Conservation (phyloP, 2,888 invertebrate genomes). For the Spilarctia lutea region DNA sequence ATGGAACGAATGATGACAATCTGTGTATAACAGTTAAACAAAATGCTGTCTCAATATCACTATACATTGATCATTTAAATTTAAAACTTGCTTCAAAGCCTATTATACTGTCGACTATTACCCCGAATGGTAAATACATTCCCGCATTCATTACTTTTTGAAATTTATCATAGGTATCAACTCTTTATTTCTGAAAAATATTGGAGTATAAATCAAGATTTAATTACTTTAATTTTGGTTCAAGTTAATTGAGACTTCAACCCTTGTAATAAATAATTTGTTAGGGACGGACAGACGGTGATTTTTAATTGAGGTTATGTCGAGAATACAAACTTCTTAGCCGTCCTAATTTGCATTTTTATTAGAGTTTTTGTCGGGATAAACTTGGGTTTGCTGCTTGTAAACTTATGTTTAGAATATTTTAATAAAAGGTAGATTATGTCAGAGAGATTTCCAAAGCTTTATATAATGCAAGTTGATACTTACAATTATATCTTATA, state of each 20-base stretch:
- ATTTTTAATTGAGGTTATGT: slow-evolving; percentile 43
- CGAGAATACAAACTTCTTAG: slow-evolving; percentile 24
- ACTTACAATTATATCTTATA: background rate
- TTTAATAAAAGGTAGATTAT: background rate
- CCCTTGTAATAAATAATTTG: slow-evolving; percentile 27
- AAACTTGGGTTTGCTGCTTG: slow-evolving; percentile 1
- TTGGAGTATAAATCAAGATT: background rate
- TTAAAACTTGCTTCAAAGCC: too few relatives aligned
- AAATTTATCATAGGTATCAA: background rate
- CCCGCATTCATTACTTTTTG: background rate
- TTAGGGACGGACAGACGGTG: slow-evolving; percentile 10
- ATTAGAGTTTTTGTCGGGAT: slow-evolving; percentile 20
- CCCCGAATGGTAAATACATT: too few relatives aligned
- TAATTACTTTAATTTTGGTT: slow-evolving; percentile 10
- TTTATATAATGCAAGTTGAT: background rate
- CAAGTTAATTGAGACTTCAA: slow-evolving; percentile 1
- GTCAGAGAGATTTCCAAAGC: background rate
- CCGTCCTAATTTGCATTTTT: slow-evolving; percentile 39
- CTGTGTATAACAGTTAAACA: too few relatives aligned
- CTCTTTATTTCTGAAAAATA: background rate
- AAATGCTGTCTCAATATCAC: too few relatives aligned
- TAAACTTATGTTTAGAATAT: slow-evolving; percentile 1
- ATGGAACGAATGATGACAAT: too few relatives aligned
- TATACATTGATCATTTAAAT: too few relatives aligned
- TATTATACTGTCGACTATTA: too few relatives aligned